Base-by-base conservation (phyloP, 2,797 vertebrate genomes). In the Xenopus petersii region DNA sequence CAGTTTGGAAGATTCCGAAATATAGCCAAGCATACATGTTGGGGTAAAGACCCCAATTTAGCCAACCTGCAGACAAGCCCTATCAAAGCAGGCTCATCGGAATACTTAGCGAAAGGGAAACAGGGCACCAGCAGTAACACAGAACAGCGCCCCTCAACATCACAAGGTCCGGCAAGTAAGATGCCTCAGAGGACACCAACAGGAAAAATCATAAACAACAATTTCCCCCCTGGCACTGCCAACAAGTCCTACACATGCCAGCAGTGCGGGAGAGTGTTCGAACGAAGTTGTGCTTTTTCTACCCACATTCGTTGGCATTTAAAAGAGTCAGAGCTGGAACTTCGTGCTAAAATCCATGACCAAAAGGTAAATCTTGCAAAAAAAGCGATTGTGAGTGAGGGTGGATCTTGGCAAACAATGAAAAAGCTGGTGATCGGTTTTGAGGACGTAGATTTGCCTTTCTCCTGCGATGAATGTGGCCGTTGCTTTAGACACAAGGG, bases 271-370 rank as follows among this genome's bases (percentile, higher is more conserved):
- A 71, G 71, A 65, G 62, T 80, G 4, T 81, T 82, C 60, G 36
- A 51, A 30, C 74, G 21, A 1, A 67, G 58, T 0, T 55, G 72
- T 51, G 67, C 64, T 3, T 80, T 78, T 61, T 49, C 73, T 1
- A 75, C 80, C 5, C 80, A 82, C 56, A 75, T 47, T 21, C 63
- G 70, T 15, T 82, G 81, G 81, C 81, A 82, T 61, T 16, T 75
- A 30, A 82, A 69, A 46, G 64, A 75, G 15, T 33, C 65, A 12
- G 62, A 51, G 13, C 11, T 46, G 13, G 54, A 56, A 56, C 61
- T 30, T 63, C 24, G 24, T 13, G 30, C 13, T 42, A 16, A 63
- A 63, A 33, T 33, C 61, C 30, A 56, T 2, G 16, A 56, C 54
- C 54, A 56, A 17, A 56, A 17, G 16, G 54, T 56, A n/a, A 13